These are phyloP conservation scores for Spizaetus ornatus DNA, from an alignment of 2,113 vertebrate species.

Conservation along the genomic window DNA sequence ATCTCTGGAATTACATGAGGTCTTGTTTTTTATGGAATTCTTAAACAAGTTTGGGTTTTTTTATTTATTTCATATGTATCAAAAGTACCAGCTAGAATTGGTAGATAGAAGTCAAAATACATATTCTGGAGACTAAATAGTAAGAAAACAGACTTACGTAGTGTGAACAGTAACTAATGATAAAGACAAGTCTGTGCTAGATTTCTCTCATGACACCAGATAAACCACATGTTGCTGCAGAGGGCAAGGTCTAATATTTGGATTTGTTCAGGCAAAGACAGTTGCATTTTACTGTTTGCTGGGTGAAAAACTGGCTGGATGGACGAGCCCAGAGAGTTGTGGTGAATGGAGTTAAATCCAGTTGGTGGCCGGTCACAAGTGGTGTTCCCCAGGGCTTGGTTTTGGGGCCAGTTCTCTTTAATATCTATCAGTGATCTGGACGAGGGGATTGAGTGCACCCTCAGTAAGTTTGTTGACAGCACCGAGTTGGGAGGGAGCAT, in stretches of 20 bases:
- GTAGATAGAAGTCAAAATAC: not conserved
- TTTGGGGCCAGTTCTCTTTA: too few species aligned
- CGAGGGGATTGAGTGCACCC: too few species aligned
- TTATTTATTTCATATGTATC: not conserved
- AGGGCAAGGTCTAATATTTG: not conserved
- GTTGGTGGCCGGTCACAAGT: too few species aligned
- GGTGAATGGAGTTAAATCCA: too few species aligned
- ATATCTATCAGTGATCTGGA: too few species aligned
- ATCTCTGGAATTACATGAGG: not conserved
- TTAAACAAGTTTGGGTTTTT: not conserved
- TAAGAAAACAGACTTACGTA: not conserved
- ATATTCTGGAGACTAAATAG: not conserved
- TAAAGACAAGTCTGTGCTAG: not conserved
- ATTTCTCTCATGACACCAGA: not conserved
- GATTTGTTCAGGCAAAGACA: not conserved
- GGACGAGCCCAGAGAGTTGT: too few species aligned
- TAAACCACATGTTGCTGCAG: not conserved
- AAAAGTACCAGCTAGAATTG: not conserved
- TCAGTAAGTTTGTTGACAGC: too few species aligned
- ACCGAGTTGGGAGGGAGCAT: too few species aligned
- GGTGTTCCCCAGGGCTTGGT: too few species aligned
- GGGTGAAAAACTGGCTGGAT: too few species aligned
- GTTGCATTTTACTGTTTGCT: not conserved
- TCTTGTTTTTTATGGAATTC: not conserved
- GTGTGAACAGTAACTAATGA: not conserved